Conservation (phyloP, 2,888 invertebrate genomes). For the Lithophane leautieri region DNA sequence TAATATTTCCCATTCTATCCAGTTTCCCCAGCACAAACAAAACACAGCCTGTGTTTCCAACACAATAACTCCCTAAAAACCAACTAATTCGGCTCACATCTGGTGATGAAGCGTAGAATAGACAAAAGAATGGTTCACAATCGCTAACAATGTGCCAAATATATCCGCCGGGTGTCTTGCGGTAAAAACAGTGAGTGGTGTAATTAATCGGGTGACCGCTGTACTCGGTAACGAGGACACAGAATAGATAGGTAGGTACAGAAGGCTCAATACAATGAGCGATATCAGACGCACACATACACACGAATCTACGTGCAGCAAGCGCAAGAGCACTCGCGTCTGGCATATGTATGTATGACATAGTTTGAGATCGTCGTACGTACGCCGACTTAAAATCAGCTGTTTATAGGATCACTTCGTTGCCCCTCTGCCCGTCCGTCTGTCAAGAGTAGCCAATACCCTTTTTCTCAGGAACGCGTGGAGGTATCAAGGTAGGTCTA, state of each 20-base stretch:
- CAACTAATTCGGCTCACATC: conserved; percentile 50
- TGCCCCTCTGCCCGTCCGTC: no score
- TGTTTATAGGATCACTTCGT: no score
- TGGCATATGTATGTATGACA: background rate
- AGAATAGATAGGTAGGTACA: conserved; percentile 24
- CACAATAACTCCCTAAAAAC: conserved; percentile 23
- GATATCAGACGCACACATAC: no score
- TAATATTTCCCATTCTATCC: background rate
- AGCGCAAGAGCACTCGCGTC: background rate
- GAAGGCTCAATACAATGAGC: conserved; percentile 26
- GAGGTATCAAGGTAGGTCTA: no score
- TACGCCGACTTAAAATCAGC: no score
- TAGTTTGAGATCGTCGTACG: no score
- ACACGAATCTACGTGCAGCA: background rate
- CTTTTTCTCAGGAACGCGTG: no score
- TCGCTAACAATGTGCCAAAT: conserved; percentile 65
- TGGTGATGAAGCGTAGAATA: conserved; percentile 51
- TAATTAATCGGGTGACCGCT: conserved; percentile 80
- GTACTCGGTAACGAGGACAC: conserved; percentile 74
- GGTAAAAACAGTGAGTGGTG: conserved; percentile 67
- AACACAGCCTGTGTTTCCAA: conserved; percentile 18
- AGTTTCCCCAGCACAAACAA: conserved; percentile 34
- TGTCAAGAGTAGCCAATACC: no score
- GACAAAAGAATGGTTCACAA: conserved; percentile 57
- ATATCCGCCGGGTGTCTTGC: conserved; percentile 54